These are phyloP conservation scores for Steinernema hermaphroditum DNA, from an alignment of 2,888 invertebrate genomes.

Conservation along the genomic window DNA sequence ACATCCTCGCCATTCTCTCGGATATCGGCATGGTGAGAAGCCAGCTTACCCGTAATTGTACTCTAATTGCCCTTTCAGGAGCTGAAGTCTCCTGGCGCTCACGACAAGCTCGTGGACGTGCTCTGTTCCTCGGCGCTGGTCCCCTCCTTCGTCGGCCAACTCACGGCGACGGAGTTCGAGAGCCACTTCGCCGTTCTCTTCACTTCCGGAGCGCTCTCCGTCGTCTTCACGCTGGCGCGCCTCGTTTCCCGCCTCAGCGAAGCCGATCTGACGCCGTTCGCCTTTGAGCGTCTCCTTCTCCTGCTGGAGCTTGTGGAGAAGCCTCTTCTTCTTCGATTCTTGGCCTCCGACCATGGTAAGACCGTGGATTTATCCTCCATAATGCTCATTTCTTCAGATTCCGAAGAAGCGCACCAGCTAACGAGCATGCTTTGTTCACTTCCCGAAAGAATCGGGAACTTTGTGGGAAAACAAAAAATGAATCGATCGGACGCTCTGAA, in stretches of 20 bases:
- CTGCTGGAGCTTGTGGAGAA: background rate
- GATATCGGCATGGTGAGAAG: constrained; percentile 17
- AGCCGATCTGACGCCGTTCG: background rate
- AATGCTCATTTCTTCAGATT: background rate
- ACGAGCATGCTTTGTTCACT: constrained; percentile 8
- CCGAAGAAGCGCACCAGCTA: background rate
- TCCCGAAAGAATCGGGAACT: background rate
- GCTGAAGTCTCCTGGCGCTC: background rate
- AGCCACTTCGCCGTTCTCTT: background rate
- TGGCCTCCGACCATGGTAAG: background rate
- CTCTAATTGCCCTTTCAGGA: background rate
- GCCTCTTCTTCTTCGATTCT: background rate
- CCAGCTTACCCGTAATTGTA: background rate
- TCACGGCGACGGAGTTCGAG: background rate
- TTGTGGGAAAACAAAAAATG: background rate
- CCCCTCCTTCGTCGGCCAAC: background rate
- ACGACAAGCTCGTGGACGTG: background rate
- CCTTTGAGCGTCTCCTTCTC: background rate
- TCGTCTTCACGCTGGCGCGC: background rate
- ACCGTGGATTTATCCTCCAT: background rate
- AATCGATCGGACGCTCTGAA: background rate
- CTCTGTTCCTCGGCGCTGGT: constrained; percentile 1
- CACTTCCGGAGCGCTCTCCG: background rate
- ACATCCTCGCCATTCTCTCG: background rate
- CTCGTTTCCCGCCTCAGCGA: constrained; percentile 9